A percentile compares a stretch with the other conserved stretches of the same genome.
These are phyloP conservation scores for Cassiopea andromeda DNA, from an alignment of 30 jellyfish, hydroid and myxozoan species.

Conservation along the genomic window DNA sequence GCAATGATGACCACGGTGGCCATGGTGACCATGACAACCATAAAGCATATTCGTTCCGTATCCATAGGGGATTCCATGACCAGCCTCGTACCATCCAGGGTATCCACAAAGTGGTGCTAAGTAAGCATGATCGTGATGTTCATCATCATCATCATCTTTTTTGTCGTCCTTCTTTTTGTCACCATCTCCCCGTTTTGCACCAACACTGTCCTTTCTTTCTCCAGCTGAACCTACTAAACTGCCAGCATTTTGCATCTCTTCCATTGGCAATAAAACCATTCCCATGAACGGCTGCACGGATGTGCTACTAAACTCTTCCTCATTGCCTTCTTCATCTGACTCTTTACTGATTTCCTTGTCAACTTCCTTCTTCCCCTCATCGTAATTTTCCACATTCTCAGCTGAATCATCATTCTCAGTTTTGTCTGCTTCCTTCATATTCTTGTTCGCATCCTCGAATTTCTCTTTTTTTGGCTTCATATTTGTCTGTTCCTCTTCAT, in stretches of 20 bases:
- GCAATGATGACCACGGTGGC: slow-evolving; percentile 45
- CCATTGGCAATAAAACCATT: slow-evolving; percentile 55
- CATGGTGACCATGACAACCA: slow-evolving; percentile 52
- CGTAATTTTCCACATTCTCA: too few species aligned
- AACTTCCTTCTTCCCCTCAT: too few species aligned
- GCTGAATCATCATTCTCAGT: too few species aligned
- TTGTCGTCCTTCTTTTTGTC: slow-evolving; percentile 40
- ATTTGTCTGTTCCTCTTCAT: too few species aligned
- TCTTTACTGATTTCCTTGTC: too few species aligned
- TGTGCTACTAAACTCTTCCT: slow-evolving; percentile 3
- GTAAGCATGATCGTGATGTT: slow-evolving; percentile 52
- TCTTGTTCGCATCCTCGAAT: too few species aligned
- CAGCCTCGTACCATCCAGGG: slow-evolving; percentile 78
- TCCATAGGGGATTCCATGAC: slow-evolving; percentile 76
- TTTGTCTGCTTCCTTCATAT: too few species aligned
- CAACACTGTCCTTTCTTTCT: slow-evolving; percentile 50
- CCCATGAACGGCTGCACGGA: slow-evolving; percentile 50
- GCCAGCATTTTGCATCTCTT: slow-evolving; percentile 1
- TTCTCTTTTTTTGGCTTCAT: too few species aligned
- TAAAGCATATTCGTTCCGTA: slow-evolving; percentile 31
- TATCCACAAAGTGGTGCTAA: slow-evolving; percentile 67
- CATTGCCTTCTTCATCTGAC: slow-evolving; percentile 24
- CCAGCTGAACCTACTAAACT: slow-evolving; percentile 7
- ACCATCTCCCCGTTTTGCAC: slow-evolving; percentile 34
- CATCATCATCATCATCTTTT: slow-evolving; percentile 52